Base-by-base conservation (phyloP, 2,797 vertebrate genomes). In the Danio aesculapii region DNA sequence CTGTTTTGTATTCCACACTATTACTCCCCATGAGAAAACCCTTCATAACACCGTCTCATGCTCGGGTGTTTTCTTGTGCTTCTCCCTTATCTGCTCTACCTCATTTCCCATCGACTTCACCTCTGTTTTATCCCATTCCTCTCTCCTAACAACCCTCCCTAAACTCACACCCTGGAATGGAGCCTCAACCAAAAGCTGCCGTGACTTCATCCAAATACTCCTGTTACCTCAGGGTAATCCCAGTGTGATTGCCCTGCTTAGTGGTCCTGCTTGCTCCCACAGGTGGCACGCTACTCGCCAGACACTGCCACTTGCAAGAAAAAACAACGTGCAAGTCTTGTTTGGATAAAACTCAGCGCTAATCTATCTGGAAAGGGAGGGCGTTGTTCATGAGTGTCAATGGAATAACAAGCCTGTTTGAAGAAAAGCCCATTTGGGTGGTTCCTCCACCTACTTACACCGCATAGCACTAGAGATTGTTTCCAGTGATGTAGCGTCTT, bases 321-420 rank as follows among this genome's bases (percentile, higher is more conserved):
- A 30, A 63, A 85, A 71, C 76, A 86, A 84, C 63, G 59, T 75
- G 81, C 79, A 12, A 73, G 64, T n/a, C 75, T 71, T 87, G 81
- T 86, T 86, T 84, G 81, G 73, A 79, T 79, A 81, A 78, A 58
- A 66, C 83, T 86, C 81, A 81, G 50, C 39, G 68, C 71, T 81
- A 84, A 83, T 87, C 81, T 84, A 81, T 74, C 83, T 46, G 79
- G 67, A 84, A 84, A 77, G 70, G 67, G 84, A 53, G 62, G 53
- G 58, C 46, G 30, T 69, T 72, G 74, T 69, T 76, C 8, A 46
- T 53, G 71, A 77, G 79, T 82, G 84, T 82, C 76, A 74, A 50
- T 87, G 49, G 50, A 84, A 85, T 76, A 87, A 82, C 82, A 79
- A 68, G 53, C 81, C 55, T 9, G 14, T 75, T 52, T 66, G 71